A percentile compares a stretch with the other conserved stretches of the same genome.
These are phyloP conservation scores for Cephalopterus ornatus DNA, from an alignment of 2,113 vertebrate genomes.

Conservation along the genomic window DNA sequence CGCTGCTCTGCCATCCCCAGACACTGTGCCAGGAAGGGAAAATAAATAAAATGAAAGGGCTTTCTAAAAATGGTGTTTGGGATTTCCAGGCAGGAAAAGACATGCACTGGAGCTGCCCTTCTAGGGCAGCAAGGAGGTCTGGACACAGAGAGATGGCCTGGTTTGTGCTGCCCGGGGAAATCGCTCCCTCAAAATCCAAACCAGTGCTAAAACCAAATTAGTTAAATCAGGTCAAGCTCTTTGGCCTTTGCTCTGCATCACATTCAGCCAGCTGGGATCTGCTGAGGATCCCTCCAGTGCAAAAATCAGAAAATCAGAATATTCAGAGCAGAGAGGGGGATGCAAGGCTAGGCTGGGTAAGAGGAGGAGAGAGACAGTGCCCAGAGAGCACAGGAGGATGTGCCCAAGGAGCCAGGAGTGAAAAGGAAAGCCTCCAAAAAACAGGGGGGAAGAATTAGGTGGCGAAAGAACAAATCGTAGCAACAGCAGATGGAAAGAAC, in stretches of 20 bases:
- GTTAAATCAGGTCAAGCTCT: not conserved
- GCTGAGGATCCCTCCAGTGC: not conserved
- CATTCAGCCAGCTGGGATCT: not conserved
- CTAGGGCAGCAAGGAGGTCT: not conserved
- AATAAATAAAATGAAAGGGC: slow-evolving; percentile 1
- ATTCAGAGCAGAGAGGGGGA: not conserved
- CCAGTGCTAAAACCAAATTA: not conserved
- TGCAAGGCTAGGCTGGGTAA: not conserved
- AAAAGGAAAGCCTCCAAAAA: not conserved
- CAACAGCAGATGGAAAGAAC: not conserved
- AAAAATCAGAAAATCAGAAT: not conserved
- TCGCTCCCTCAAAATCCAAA: not conserved
- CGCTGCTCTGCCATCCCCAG: not conserved
- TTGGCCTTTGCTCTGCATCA: not conserved
- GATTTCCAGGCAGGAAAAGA: slow-evolving; percentile 18
- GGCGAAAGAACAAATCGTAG: not conserved
- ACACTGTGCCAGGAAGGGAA: not conserved
- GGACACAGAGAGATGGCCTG: not conserved
- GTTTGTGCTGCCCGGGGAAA: not conserved
- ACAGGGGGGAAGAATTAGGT: not conserved
- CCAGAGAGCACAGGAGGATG: not conserved
- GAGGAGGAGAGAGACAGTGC: not conserved
- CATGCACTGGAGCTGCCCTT: not conserved
- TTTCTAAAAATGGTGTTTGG: not conserved
- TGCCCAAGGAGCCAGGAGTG: not conserved